These are phyloP conservation scores for Oxyteleia sp. DNA, from an alignment of 2,888 invertebrate species.

Conservation along the genomic window DNA sequence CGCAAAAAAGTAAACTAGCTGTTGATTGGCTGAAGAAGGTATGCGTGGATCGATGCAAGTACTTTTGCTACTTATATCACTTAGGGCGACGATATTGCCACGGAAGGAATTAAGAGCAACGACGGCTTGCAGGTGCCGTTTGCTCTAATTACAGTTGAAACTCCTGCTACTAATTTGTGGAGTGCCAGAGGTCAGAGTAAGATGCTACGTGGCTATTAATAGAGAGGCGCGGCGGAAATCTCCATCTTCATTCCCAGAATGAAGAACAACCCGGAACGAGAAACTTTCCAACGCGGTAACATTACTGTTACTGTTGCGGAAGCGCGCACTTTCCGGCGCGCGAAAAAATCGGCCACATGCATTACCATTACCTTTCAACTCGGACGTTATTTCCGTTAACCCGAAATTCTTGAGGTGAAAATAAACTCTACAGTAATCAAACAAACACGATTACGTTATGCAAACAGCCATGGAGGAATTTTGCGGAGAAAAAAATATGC, in stretches of 20 bases:
- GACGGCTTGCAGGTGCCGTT: constrained; percentile 68
- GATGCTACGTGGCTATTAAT: constrained; percentile 69
- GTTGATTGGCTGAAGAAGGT: constrained; percentile 37
- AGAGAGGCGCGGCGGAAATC: constrained; percentile 64
- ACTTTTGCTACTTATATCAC: constrained; percentile 67
- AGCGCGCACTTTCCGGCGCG: not conserved
- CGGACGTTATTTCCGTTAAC: not conserved
- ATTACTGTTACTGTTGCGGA: constrained; percentile 16
- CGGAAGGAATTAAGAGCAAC: constrained; percentile 70
- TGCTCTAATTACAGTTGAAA: constrained; percentile 73
- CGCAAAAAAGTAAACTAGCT: constrained; percentile 14
- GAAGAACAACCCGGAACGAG: constrained; percentile 55
- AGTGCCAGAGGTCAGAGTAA: constrained; percentile 74
- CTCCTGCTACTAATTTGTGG: constrained; percentile 73
- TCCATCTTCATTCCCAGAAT: constrained; percentile 67
- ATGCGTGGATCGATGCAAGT: constrained; percentile 44
- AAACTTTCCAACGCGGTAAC: constrained; percentile 50
- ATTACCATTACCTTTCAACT: constrained; percentile 9
- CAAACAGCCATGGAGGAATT: constrained; percentile 23
- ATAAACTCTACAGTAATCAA: constrained; percentile 29
- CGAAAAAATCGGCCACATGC: constrained; percentile 22
- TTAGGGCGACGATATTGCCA: constrained; percentile 63
- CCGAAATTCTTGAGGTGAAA: not conserved
- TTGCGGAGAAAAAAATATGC: not conserved
- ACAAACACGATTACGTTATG: constrained; percentile 25